These are phyloP conservation scores for Liolophura sinensis DNA, from an alignment of 1,140 invertebrate species.

Conservation along the genomic window DNA sequence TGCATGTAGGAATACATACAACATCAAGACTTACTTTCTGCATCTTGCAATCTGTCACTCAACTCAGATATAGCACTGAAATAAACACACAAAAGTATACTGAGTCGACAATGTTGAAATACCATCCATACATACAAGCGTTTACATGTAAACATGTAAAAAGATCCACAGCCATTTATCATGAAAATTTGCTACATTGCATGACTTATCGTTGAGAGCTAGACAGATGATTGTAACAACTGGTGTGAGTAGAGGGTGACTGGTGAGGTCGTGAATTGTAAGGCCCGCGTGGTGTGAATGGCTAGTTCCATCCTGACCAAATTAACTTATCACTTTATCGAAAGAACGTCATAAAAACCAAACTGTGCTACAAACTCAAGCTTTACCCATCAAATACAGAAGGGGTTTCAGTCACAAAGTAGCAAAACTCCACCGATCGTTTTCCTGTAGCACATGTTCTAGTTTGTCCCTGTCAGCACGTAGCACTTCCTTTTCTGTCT, in stretches of 20 bases:
- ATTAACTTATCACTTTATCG: too few species aligned
- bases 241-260: not conserved
- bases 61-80: constrained; percentile 40
- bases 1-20: not conserved
- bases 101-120: not conserved
- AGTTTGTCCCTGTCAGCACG: constrained; percentile 37
- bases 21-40: constrained; percentile 36
- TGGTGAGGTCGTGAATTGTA: too few species aligned
- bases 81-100: constrained; percentile 5
- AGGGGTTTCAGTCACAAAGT: too few species aligned
- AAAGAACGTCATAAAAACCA: not conserved
- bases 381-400: too few species aligned
- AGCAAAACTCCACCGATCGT: too few species aligned
- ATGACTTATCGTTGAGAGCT: not conserved
- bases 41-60: constrained; percentile 37
- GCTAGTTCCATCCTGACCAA: too few species aligned
- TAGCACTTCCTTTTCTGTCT: constrained; percentile 33
- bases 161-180: not conserved
- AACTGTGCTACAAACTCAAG: not conserved
- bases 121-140: not conserved
- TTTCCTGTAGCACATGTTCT: constrained; percentile 1
- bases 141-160: not conserved
- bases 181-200: not conserved
- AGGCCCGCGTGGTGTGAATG: too few species aligned
- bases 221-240: not conserved